These are phyloP conservation scores for Drosophila kanapiae DNA, from an alignment of 1,140 invertebrate genomes.

Conservation along the genomic window DNA sequence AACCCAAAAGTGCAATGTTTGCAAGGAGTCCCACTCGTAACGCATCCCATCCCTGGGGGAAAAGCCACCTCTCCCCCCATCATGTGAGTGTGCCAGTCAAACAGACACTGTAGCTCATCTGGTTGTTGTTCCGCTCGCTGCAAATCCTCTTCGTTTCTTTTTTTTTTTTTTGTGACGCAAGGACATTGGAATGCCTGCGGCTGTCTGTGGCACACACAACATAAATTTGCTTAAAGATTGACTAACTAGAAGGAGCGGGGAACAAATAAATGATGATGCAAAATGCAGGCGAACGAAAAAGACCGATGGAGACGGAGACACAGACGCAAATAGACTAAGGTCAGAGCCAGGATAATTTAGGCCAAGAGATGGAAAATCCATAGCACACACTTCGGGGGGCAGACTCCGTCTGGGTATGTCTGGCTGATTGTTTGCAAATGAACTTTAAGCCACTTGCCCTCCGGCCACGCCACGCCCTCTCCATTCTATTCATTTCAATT, in stretches of 20 bases:
- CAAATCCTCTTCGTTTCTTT: slow-evolving; percentile 11
- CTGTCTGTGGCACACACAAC: slow-evolving; percentile 34
- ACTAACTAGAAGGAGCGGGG: slow-evolving; percentile 8
- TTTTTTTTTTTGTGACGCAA: slow-evolving; percentile 33
- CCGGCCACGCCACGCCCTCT: not conserved
- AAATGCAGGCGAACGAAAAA: slow-evolving; percentile 18
- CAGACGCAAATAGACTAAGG: slow-evolving; percentile 47
- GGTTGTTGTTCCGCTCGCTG: slow-evolving; percentile 31
- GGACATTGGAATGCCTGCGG: slow-evolving; percentile 43
- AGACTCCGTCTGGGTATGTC: slow-evolving; percentile 40
- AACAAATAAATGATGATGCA: slow-evolving; percentile 22
- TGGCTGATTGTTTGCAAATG: slow-evolving; percentile 52
- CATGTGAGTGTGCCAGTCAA: slow-evolving; percentile 45
- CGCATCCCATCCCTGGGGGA: not conserved
- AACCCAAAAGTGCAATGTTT: slow-evolving; percentile 64
- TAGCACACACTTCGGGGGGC: slow-evolving; percentile 41
- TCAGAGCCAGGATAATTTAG: slow-evolving; percentile 32
- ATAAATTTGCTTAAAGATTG: slow-evolving; percentile 55
- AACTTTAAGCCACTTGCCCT: slow-evolving; percentile 44
- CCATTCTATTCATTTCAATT: slow-evolving; percentile 56
- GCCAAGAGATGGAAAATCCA: slow-evolving; percentile 29
- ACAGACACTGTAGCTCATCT: slow-evolving; percentile 43
- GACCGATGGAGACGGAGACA: slow-evolving; percentile 17
- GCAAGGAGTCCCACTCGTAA: slow-evolving; percentile 33
- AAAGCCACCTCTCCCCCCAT: not conserved